Percentiles rank a stretch among this genome's conserved stretches.
Evolutionary conservation across 2,797 vertebrate species (phyloP).

Genomic region (Darevskia mixta): DNA sequence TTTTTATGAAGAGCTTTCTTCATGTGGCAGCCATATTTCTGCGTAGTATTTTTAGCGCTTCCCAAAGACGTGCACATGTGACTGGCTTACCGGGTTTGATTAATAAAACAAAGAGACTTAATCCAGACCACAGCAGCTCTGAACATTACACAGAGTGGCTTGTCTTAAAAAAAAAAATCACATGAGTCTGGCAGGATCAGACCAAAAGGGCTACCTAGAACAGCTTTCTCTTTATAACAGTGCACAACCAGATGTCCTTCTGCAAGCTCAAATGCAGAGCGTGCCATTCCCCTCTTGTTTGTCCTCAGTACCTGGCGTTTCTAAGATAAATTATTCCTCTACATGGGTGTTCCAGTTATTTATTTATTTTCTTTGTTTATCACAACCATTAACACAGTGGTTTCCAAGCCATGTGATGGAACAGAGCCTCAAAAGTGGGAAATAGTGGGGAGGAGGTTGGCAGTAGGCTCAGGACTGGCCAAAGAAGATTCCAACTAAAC

Average conservation of each 20-base stretch:
- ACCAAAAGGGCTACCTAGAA: not conserved
- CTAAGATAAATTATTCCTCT: not conserved
- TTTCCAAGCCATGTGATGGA: too few species aligned
- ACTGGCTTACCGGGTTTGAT: not conserved
- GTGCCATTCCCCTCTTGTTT: not conserved
- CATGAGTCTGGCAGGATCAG: not conserved
- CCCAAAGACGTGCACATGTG: not conserved
- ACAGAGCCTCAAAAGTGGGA: too few species aligned
- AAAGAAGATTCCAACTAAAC: too few species aligned
- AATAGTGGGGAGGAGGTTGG: too few species aligned
- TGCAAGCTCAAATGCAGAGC: not conserved
- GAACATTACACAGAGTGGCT: not conserved
- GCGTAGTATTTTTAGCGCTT: conserved; percentile 46
- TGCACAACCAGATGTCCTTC: not conserved
- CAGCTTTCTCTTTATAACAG: not conserved
- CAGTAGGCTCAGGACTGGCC: too few species aligned
- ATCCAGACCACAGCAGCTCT: not conserved
- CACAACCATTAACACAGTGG: too few species aligned
- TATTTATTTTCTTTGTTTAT: too few species aligned
- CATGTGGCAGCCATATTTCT: conserved; percentile 73
- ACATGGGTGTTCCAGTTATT: not conserved
- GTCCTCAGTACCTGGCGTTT: not conserved
- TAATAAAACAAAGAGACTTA: conserved; percentile 15
- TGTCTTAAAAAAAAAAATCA: not conserved
- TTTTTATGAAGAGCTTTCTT: conserved; percentile 67